Conservation (phyloP, 2,888 invertebrate genomes). For the Pharmacophagus antenor region DNA sequence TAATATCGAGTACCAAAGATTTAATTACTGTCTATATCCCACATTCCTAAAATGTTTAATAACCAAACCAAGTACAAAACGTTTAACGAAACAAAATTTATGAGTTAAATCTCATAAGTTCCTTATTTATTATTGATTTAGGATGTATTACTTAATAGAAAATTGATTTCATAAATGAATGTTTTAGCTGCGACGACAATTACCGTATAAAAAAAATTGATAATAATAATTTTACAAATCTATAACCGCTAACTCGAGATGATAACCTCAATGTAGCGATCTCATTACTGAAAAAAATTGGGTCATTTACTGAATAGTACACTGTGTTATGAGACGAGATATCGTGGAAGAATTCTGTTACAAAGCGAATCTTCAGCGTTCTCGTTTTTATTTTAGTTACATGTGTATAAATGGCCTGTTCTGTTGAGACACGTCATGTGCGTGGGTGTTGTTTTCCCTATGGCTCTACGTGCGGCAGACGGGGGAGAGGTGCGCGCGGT, state of each 20-base stretch:
- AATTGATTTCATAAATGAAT: neutral
- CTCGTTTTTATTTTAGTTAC: slow-evolving; percentile 27
- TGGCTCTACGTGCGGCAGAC: slow-evolving; percentile 33
- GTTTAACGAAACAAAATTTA: too few species aligned
- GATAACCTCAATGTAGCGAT: slow-evolving; percentile 26
- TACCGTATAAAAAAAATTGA: neutral
- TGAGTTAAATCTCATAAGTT: too few species aligned
- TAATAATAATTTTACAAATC: slow-evolving; percentile 4
- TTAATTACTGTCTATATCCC: too few species aligned
- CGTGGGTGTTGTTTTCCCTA: slow-evolving; percentile 44
- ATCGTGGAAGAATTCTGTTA: slow-evolving; percentile 24
- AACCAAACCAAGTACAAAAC: too few species aligned
- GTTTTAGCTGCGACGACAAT: neutral
- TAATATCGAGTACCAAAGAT: neutral
- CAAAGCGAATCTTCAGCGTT: slow-evolving; percentile 17
- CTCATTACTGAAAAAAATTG: slow-evolving; percentile 21
- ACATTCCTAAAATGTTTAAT: too few species aligned
- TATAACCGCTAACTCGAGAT: slow-evolving; percentile 8
- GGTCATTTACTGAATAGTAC: slow-evolving; percentile 19
- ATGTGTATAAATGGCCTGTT: slow-evolving; percentile 34
- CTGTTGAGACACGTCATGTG: slow-evolving; percentile 33
- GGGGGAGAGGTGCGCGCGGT: slow-evolving; percentile 35
- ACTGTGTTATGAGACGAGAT: slow-evolving; percentile 6
- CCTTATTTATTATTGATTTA: neutral
- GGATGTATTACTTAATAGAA: neutral